Evolutionary conservation across 1,140 invertebrate genomes (phyloP).

Genomic region (Centruroides sculpturatus): DNA sequence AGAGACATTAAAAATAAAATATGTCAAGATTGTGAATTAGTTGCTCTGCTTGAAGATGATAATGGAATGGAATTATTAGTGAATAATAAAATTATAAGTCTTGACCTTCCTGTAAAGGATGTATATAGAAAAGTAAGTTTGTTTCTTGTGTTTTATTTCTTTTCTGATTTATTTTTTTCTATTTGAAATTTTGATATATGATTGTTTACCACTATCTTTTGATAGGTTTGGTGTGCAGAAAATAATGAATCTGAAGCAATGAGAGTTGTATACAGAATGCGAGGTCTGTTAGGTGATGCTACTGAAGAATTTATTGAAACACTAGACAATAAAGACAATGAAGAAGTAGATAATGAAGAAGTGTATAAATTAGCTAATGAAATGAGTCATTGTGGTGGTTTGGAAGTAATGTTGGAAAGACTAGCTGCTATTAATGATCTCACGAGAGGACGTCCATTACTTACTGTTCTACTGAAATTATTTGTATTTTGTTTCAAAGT

Average conservation of each 20-base stretch:
- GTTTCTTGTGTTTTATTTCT: constrained; percentile 2
- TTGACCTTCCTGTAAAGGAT: constrained; percentile 90
- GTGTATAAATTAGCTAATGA: constrained; percentile 65
- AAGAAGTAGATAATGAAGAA: constrained; percentile 85
- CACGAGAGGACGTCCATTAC: constrained; percentile 53
- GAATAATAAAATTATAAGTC: constrained; percentile 94
- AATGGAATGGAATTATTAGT: constrained; percentile 98
- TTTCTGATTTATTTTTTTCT: not conserved
- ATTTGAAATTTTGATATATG: not conserved
- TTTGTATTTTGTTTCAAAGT: constrained; percentile 67
- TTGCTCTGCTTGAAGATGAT: constrained; percentile 90
- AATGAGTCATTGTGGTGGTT: constrained; percentile 69
- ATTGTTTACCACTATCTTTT: too few species aligned
- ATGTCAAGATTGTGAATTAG: constrained; percentile 91
- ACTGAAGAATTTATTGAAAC: constrained; percentile 97
- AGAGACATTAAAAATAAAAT: constrained; percentile 97
- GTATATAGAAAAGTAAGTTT: constrained; percentile 33
- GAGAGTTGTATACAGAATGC: constrained; percentile 97
- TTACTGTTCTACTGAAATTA: constrained; percentile 70
- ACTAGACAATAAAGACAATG: constrained; percentile 70
- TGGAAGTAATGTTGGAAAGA: constrained; percentile 50
- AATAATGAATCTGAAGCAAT: constrained; percentile 61
- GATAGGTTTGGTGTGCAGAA: constrained; percentile 28
- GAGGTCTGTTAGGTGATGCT: constrained; percentile 89
- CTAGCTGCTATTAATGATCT: constrained; percentile 55